Conservation (phyloP, 2,888 invertebrate species). For the Ecliptopera silaceata region DNA sequence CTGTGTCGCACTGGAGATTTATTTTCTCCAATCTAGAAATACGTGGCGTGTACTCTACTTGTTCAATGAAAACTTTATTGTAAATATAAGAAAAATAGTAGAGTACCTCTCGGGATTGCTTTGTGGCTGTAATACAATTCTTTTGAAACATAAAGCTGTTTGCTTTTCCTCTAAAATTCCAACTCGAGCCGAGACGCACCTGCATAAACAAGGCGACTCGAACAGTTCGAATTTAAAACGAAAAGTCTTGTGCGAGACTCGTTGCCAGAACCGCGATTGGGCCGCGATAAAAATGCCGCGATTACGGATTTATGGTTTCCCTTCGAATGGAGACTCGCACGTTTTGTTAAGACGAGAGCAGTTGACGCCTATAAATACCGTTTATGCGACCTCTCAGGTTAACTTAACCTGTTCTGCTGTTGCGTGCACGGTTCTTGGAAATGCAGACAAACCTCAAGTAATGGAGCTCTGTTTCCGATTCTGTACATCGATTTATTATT, state of each 20-base stretch:
- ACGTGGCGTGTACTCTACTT: constrained; percentile 37
- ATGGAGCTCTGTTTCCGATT: constrained; percentile 26
- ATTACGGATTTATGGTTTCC: constrained; percentile 33
- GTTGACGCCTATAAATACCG: constrained; percentile 28
- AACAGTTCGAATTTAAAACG: constrained; percentile 32
- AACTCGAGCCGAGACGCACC: constrained; percentile 27
- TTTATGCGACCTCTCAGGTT: constrained; percentile 27
- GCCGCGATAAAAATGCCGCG: constrained; percentile 31
- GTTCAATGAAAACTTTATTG: constrained; percentile 33
- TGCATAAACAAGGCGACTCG: constrained; percentile 35
- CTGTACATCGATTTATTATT: constrained; percentile 15
- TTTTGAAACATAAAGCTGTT: constrained; percentile 26
- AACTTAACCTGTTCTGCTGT: constrained; percentile 31
- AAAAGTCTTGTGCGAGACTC: constrained; percentile 25
- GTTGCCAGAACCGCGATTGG: constrained; percentile 35
- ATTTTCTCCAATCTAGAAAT: constrained; percentile 46
- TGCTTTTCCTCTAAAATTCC: constrained; percentile 30
- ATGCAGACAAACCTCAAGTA: constrained; percentile 18
- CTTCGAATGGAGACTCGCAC: constrained; percentile 30
- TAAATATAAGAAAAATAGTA: constrained; percentile 28
- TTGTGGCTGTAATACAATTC: constrained; percentile 34
- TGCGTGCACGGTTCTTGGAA: constrained; percentile 27
- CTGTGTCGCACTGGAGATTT: constrained; percentile 40
- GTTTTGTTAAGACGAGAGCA: constrained; percentile 19
- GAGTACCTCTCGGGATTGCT: constrained; percentile 33